Evolutionary conservation across 2,797 vertebrate species (phyloP).

Genomic region (Argyrosomus regius): DNA sequence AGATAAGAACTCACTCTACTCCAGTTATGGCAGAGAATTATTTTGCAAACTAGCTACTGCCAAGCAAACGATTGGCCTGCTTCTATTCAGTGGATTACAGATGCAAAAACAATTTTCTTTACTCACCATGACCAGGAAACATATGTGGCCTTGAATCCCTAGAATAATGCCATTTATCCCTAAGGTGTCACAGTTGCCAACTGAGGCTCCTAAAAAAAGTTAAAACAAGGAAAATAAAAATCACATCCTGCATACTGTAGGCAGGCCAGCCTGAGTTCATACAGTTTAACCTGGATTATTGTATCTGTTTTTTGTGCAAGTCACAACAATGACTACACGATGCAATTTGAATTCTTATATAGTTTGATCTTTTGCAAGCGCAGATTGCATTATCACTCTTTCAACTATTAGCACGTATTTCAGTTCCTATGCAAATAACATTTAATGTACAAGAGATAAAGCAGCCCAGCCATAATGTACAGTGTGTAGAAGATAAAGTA

Average conservation of each 20-base stretch:
- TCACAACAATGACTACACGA: not conserved
- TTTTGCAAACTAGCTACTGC: slow-evolving; percentile 6
- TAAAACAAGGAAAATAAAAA: slow-evolving; percentile 56
- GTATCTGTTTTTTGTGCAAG: slow-evolving; percentile 41
- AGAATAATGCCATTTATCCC: slow-evolving; percentile 52
- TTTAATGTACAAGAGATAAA: slow-evolving; percentile 26
- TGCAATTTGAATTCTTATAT: not conserved
- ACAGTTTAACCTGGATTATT: slow-evolving; percentile 44
- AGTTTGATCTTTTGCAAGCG: not conserved
- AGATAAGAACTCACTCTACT: not conserved
- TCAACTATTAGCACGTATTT: not conserved
- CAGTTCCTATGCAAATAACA: not conserved
- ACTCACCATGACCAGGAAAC: slow-evolving; percentile 55
- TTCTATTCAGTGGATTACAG: slow-evolving; percentile 19
- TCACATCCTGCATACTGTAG: slow-evolving; percentile 49
- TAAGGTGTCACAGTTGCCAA: slow-evolving; percentile 45
- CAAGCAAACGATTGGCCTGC: slow-evolving; percentile 1
- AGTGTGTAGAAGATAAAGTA: not conserved
- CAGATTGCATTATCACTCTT: not conserved
- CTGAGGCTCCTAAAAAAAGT: slow-evolving; percentile 36
- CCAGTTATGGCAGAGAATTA: slow-evolving; percentile 1
- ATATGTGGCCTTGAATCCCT: slow-evolving; percentile 48
- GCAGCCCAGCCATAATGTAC: not conserved
- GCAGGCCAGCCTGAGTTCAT: slow-evolving; percentile 44
- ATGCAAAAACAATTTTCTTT: slow-evolving; percentile 44